phyloP scores from a whole-genome alignment of 37 sponge, comb jelly and placozoan genomes.

The Spongilla lacustris region DNA sequence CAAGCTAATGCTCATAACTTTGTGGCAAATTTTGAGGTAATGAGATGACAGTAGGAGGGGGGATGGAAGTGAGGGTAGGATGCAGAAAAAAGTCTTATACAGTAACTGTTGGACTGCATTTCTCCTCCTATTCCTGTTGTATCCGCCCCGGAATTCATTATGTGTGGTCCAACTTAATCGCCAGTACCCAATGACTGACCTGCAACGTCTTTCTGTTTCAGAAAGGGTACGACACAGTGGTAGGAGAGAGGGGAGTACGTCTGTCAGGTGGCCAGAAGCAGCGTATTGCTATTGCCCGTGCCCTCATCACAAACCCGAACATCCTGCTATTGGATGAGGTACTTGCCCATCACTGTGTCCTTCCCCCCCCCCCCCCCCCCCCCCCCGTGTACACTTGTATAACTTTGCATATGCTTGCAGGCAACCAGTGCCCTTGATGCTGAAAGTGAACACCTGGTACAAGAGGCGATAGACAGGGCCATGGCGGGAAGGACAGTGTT shows the following conservation, averaged over 20 bases:
- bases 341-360: background rate
- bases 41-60: background rate
- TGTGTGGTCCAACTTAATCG: no score
- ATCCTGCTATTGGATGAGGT: slow-evolving; percentile 88
- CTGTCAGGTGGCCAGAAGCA: slow-evolving; percentile 92
- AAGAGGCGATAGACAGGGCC: slow-evolving; percentile 90
- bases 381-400: background rate
- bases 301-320: slow-evolving; percentile 72
- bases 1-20: slow-evolving; percentile 92
- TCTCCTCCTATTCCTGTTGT: no score
- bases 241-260: slow-evolving; percentile 86
- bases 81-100: no score
- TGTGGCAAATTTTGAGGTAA: slow-evolving; percentile 81
- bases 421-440: slow-evolving; percentile 94
- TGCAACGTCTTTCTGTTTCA: slow-evolving; percentile 18
- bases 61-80: no score
- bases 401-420: no score
- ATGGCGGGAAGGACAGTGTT: slow-evolving; percentile 87
- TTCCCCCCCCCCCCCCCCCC: no score
- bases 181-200: no score
- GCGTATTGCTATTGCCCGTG: slow-evolving; percentile 82
- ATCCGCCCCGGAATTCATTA: no score
- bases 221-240: slow-evolving; percentile 81
- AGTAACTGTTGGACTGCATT: no score
- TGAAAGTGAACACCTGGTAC: slow-evolving; percentile 90